Percentiles rank a stretch among this genome's conserved stretches.
Conservation (phyloP, 2,888 invertebrate genomes). For the Coelopa pilipes region DNA sequence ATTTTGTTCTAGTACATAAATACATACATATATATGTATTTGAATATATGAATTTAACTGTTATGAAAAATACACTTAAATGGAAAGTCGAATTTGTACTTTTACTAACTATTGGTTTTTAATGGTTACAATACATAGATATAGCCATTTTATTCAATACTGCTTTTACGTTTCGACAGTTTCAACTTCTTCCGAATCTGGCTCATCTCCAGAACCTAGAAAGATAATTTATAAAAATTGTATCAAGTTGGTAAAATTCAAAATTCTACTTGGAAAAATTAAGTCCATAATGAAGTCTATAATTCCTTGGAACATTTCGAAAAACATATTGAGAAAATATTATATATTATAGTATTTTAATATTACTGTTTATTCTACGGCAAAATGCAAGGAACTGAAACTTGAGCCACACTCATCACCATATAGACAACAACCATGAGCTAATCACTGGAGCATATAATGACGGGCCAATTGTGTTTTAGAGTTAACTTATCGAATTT, state of each 20-base stretch:
- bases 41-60: no score
- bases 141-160: no score
- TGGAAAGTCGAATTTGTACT: no score
- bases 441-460: conserved; percentile 4
- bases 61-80: no score
- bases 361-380: conserved; percentile 1
- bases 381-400: background rate
- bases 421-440: background rate
- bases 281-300: conserved; percentile 53
- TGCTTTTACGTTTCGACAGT: conserved; percentile 57
- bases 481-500: no score
- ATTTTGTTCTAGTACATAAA: no score
- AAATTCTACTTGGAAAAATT: conserved; percentile 53
- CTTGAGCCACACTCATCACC: background rate
- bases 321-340: conserved; percentile 49
- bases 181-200: conserved; percentile 60
- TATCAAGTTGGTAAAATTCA: conserved; percentile 2
- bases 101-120: no score
- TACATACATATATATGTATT: no score
- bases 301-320: conserved; percentile 54
- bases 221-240: background rate
- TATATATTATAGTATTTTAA: conserved; percentile 9
- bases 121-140: no score
- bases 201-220: conserved; percentile 54
- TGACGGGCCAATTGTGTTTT: conserved; percentile 16